These are phyloP conservation scores for Listronotus bonariensis DNA, from an alignment of 1,140 invertebrate species.

Conservation along the genomic window DNA sequence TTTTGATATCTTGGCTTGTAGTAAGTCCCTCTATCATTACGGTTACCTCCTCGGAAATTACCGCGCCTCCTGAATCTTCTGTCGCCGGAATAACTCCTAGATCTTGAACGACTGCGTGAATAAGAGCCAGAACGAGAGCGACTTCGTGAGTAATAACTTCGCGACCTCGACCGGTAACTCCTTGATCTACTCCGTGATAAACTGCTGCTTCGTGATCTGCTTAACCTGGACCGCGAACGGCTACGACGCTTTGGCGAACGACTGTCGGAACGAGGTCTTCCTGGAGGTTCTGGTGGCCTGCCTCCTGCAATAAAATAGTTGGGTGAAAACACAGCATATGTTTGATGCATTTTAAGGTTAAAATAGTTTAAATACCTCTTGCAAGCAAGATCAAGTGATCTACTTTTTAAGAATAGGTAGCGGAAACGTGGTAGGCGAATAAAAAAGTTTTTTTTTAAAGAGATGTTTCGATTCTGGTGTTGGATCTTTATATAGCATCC, in stretches of 20 bases:
- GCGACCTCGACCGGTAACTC: conserved; percentile 56
- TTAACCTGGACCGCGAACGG: conserved; percentile 53
- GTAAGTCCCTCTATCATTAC: conserved; percentile 73
- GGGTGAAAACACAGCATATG: background rate
- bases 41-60: conserved; percentile 58
- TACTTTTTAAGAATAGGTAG: too few species aligned
- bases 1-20: conserved; percentile 72
- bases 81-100: conserved; percentile 67
- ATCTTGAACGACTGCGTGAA: conserved; percentile 65
- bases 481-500: too few species aligned
- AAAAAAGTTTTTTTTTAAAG: too few species aligned
- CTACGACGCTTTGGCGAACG: conserved; percentile 48
- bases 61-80: conserved; percentile 58
- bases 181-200: conserved; percentile 49
- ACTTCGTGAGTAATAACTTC: conserved; percentile 61
- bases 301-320: conserved; percentile 40
- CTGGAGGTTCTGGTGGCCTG: conserved; percentile 58
- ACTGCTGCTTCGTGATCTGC: conserved; percentile 45
- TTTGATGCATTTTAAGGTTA: too few species aligned
- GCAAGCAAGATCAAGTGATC: too few species aligned
- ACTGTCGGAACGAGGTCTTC: conserved; percentile 50
- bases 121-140: conserved; percentile 60
- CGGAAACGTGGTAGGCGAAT: too few species aligned
- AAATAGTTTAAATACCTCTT: too few species aligned
- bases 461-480: too few species aligned